Evolutionary conservation across 2,113 vertebrate genomes (phyloP).

Genomic region (Lepus europaeus): DNA sequence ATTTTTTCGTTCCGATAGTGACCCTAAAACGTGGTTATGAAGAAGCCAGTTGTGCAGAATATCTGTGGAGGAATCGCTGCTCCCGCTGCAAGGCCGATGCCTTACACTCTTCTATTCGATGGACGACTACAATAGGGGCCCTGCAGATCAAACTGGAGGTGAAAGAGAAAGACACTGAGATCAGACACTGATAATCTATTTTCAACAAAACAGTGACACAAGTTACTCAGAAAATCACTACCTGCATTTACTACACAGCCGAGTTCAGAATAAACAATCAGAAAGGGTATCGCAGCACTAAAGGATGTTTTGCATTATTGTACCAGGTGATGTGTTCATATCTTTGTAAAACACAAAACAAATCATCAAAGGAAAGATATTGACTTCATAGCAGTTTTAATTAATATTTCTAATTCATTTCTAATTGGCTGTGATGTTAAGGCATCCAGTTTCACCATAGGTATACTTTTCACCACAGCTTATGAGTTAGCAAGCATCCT

Average conservation of each 20-base stretch:
- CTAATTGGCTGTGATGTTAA: not conserved
- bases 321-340: rapidly evolving
- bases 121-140: rapidly evolving
- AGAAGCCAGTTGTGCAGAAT: not conserved
- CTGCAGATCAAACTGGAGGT: not conserved
- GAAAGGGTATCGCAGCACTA: rapidly evolving
- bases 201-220: not conserved
- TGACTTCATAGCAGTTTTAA: not conserved
- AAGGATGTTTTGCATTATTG: not conserved
- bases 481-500: not conserved
- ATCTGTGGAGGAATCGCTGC: too few relatives aligned
- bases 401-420: not conserved
- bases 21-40: not conserved
- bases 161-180: not conserved
- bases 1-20: not conserved
- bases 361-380: not conserved
- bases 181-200: not conserved
- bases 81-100: not conserved
- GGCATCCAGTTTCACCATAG: not conserved
- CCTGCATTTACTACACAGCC: not conserved
- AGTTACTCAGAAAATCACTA: not conserved
- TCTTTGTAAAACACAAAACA: conserved; percentile 8
- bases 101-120: not conserved
- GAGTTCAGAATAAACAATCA: not conserved
- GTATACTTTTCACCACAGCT: not conserved